Conservation (phyloP, 2,888 invertebrate genomes). For the Furcula furcula region DNA sequence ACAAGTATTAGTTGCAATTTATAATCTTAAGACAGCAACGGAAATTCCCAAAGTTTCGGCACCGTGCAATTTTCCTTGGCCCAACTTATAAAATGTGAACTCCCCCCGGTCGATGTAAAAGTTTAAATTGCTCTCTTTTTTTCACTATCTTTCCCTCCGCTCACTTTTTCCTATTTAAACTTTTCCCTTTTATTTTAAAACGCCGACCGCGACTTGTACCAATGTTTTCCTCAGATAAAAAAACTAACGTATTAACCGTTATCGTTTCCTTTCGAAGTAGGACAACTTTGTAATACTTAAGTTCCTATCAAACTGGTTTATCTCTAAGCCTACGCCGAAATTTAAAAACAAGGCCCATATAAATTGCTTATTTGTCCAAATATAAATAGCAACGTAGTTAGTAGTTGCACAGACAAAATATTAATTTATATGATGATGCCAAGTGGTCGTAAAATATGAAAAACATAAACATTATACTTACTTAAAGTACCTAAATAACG, state of each 20-base stretch:
- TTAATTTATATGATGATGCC: not conserved
- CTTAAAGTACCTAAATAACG: not conserved
- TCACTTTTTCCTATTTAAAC: slow-evolving; percentile 79
- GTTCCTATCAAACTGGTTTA: slow-evolving; percentile 1
- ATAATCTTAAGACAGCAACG: slow-evolving; percentile 23
- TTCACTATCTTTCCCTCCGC: slow-evolving; percentile 74
- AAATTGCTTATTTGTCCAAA: slow-evolving; percentile 1
- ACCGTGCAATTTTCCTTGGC: slow-evolving; percentile 62
- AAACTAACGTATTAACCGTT: slow-evolving; percentile 9
- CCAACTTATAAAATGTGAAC: slow-evolving; percentile 67
- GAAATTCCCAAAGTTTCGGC: slow-evolving; percentile 50
- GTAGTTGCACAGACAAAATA: not conserved
- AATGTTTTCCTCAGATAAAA: slow-evolving; percentile 20
- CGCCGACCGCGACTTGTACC: slow-evolving; percentile 42
- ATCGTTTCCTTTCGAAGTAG: not conserved
- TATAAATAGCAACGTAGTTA: no score
- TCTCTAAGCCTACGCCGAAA: slow-evolving; percentile 1
- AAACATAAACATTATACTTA: not conserved
- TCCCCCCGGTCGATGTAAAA: slow-evolving; percentile 57
- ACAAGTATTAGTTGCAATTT: slow-evolving; percentile 28
- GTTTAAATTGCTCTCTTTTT: slow-evolving; percentile 75
- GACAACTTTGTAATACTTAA: not conserved
- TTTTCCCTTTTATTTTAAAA: slow-evolving; percentile 73
- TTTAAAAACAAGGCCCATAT: slow-evolving; percentile 1
- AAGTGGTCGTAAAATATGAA: not conserved